Evolutionary conservation across 2,797 vertebrate species (phyloP).

Genomic region (Pyrocephalus nanus): DNA sequence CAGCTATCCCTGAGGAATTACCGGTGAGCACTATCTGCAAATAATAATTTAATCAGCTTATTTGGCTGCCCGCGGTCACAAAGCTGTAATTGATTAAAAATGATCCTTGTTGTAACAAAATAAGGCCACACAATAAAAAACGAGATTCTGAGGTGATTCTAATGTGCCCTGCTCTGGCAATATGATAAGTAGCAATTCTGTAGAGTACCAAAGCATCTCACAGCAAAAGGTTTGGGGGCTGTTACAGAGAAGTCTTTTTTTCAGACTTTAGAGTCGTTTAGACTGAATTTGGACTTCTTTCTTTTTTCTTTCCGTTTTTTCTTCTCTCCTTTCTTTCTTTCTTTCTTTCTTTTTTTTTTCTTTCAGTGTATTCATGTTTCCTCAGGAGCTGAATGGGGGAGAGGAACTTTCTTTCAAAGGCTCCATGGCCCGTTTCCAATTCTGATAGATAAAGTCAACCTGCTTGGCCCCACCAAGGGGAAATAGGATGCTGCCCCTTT

Average conservation of each 20-base stretch:
- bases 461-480: constrained; percentile 46
- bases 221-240: not conserved
- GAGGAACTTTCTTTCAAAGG: not conserved
- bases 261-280: not conserved
- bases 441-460: constrained; percentile 55
- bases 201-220: not conserved
- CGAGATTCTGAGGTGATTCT: constrained; percentile 24
- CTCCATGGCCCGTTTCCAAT: constrained; percentile 46
- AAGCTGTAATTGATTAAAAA: constrained; percentile 64
- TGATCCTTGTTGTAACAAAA: constrained; percentile 52
- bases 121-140: constrained; percentile 32
- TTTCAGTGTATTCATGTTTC: not conserved
- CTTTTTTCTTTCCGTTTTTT: not conserved
- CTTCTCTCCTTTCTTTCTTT: not conserved
- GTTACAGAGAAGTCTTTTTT: not conserved
- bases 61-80: constrained; percentile 42
- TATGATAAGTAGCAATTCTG: not conserved
- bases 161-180: constrained; percentile 21
- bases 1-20: constrained; percentile 10
- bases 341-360: too few species aligned
- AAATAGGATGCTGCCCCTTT: constrained; percentile 63
- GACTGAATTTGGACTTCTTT: not conserved
- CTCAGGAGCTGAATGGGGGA: not conserved
- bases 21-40: constrained; percentile 44
- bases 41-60: constrained; percentile 61